A percentile compares a stretch with the other conserved stretches of the same genome.
Conservation (phyloP, 30 jellyfish, hydroid and myxozoan species). For the Turritopsis dohrnii region DNA sequence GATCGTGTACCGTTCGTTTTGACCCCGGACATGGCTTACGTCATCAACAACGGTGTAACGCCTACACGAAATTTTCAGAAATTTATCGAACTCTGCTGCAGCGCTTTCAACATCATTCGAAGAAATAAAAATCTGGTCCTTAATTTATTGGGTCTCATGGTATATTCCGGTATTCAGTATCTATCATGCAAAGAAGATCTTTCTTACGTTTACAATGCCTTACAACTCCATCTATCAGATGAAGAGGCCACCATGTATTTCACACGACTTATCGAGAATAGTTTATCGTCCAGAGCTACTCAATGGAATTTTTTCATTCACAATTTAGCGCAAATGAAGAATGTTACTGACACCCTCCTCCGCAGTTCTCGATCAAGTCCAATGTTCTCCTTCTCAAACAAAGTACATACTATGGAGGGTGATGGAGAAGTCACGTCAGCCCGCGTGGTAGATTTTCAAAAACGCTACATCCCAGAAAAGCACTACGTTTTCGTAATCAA, state of each 20-base stretch:
- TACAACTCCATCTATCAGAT: constrained; percentile 68
- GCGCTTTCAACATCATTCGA: constrained; percentile 76
- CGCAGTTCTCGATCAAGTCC: constrained; percentile 52
- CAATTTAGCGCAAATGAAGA: constrained; percentile 93
- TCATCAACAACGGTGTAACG: constrained; percentile 71
- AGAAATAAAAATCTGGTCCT: constrained; percentile 61
- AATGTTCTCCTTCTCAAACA: constrained; percentile 76
- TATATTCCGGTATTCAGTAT: constrained; percentile 85
- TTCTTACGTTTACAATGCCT: constrained; percentile 60
- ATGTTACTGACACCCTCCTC: constrained; percentile 34
- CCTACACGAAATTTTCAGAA: constrained; percentile 75
- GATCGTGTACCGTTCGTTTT: constrained; percentile 98
- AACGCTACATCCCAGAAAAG: constrained; percentile 86
- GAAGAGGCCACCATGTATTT: constrained; percentile 79
- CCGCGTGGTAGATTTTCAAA: constrained; percentile 90
- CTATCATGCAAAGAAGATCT: constrained; percentile 68
- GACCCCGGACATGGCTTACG: constrained; percentile 98
- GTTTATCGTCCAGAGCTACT: constrained; percentile 85
- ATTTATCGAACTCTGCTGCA: constrained; percentile 86
- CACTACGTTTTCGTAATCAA: constrained; percentile 84
- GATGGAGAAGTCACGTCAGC: constrained; percentile 83
- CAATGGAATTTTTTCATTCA: constrained; percentile 93
- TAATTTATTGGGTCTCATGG: constrained; percentile 90
- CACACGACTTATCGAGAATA: constrained; percentile 79
- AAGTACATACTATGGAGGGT: constrained; percentile 58